Evolutionary conservation across 2,888 invertebrate species (phyloP).

Genomic region (Malacosoma neustria): DNA sequence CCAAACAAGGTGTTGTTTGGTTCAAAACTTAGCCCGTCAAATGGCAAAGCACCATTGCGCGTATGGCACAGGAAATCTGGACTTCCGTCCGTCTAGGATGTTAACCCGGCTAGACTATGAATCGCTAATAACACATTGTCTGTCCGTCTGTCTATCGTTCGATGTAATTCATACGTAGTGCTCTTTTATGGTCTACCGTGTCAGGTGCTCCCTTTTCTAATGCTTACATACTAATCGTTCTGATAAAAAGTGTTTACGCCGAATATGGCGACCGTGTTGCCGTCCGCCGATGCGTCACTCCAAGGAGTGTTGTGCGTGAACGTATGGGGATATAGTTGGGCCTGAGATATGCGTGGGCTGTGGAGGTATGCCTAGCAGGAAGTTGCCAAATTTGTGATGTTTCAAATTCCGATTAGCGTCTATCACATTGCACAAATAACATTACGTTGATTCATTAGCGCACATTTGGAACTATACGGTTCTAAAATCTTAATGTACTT

Average conservation of each 20-base stretch:
- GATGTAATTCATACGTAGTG: constrained; percentile 45
- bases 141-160: constrained; percentile 36
- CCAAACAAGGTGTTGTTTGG: constrained; percentile 54
- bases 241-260: neutral
- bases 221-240: neutral
- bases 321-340: neutral
- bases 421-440: no score
- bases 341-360: neutral
- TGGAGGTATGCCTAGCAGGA: neutral
- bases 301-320: neutral
- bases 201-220: constrained; percentile 22
- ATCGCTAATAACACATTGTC: constrained; percentile 49
- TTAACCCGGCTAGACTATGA: constrained; percentile 61
- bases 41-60: constrained; percentile 18
- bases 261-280: neutral
- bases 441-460: no score
- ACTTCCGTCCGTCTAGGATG: constrained; percentile 67
- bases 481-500: no score
- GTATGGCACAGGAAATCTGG: constrained; percentile 60
- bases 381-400: neutral
- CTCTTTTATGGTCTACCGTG: constrained; percentile 52
- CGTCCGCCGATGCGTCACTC: neutral
- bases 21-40: constrained; percentile 39
- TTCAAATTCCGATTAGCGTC: neutral
- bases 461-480: no score